Evolutionary conservation across 2,888 invertebrate species (phyloP), one percentile per base, ranked within the genome.

Genomic region (Loripinus fragilis): DNA sequence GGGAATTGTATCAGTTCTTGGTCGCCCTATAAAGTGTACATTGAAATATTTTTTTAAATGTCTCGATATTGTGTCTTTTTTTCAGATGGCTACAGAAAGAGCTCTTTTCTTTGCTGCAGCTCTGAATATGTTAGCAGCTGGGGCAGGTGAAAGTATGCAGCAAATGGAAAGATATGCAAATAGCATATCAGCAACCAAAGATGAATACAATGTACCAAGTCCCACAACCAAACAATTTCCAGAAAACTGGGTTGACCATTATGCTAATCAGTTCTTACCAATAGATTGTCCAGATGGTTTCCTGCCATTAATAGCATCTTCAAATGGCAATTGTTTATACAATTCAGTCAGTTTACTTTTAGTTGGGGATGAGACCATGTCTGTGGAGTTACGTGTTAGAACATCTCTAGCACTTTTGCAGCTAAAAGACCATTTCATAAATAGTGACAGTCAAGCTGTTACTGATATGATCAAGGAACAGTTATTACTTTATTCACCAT

Each of bases 281-380:
- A 23, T 45, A 30, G 73, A 73, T 45, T 30, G 28, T 23, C 64
- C 64, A 30, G 17, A 3, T 23, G n/a, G 55, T 25, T 45, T 48
- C 17, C 15, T 66, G n/a, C 73, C 73, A 73, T 7, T 65, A 25
- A 28, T n/a, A 17, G 42, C 69, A 33, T 70, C 73, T 41, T 38
- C 71, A 28, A 65, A 78, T 73, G 73, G 77, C 23, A 73, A 73
- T 38, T 78, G 77, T 45, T 65, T 78, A 25, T 78, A 52, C 38
- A 78, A 78, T 73, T 69, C 77, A n/a, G 33, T 65, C 25, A 73
- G 73, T 64, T 25, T 78, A 17, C 33, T 55, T 8, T 20, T 77
- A 33, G 41, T 35, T 73, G 73, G 77, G 5, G n/a, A 69, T 65
- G 77, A 78, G 48, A 23, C 38, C 7, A 64, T 78, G 74, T 45